These are phyloP conservation scores for Probosciger aterrimus DNA, from an alignment of 2,113 vertebrate species.

Conservation along the genomic window DNA sequence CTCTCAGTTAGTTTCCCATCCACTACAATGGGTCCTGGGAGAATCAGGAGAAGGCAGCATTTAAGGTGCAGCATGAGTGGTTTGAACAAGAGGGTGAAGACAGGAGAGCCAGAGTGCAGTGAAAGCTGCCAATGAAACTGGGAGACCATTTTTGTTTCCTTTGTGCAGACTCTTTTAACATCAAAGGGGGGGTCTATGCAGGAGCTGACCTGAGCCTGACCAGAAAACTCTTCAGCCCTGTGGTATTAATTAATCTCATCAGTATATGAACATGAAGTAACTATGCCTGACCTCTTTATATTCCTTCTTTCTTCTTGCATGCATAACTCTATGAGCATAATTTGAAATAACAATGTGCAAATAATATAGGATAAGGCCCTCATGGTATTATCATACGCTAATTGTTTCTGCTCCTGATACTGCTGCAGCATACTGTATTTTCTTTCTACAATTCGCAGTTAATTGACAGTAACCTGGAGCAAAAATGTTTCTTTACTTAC, in stretches of 20 bases:
- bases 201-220: neutral
- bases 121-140: neutral
- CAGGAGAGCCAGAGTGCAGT: neutral
- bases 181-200: neutral
- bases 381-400: neutral
- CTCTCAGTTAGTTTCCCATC: too few relatives aligned
- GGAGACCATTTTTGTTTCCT: neutral
- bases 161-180: neutral
- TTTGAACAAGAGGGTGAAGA: neutral
- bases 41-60: neutral
- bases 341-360: neutral
- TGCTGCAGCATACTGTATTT: neutral
- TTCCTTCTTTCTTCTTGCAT: neutral
- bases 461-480: neutral
- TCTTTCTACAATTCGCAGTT: neutral
- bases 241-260: neutral
- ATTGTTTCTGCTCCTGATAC: neutral
- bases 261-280: neutral
- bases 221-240: neutral
- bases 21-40: neutral
- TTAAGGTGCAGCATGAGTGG: neutral
- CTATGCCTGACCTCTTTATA: neutral
- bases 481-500: neutral
- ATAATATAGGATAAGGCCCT: neutral
- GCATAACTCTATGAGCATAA: neutral